A percentile compares a stretch with the other conserved stretches of the same genome.
phyloP scores from a whole-genome alignment of 2,888 invertebrate genomes.

The Noctua janthina region DNA sequence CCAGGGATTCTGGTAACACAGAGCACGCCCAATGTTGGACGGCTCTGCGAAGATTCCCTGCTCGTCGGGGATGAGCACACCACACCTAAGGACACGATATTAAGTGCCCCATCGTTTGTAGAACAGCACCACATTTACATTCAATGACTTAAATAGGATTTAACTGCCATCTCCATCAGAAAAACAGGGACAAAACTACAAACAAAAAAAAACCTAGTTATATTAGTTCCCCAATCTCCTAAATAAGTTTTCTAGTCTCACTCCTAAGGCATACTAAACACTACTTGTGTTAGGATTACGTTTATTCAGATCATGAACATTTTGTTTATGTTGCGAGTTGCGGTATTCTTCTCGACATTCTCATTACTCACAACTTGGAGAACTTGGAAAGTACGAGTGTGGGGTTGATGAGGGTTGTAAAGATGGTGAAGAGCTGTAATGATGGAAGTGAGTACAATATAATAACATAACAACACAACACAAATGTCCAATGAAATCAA shows the following conservation, averaged over 20 bases:
- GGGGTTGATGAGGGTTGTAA: constrained; percentile 4
- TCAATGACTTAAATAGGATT: no score
- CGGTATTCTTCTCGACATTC: constrained; percentile 55
- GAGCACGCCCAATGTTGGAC: no score
- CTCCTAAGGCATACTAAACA: constrained; percentile 18
- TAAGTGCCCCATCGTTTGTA: no score
- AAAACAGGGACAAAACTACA: background rate
- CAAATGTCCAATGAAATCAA: background rate
- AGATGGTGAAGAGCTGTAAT: background rate
- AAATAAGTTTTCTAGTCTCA: constrained; percentile 7
- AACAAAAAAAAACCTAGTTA: background rate
- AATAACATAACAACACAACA: background rate
- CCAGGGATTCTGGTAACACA: no score
- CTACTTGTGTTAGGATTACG: constrained; percentile 21
- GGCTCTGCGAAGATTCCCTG: no score
- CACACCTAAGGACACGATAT: no score
- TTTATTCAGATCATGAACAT: constrained; percentile 62
- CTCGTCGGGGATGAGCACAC: no score
- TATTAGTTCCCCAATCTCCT: background rate
- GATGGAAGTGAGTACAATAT: background rate
- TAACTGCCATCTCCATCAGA: no score
- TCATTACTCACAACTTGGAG: constrained; percentile 60
- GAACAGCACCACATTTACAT: no score
- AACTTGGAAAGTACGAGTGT: constrained; percentile 10
- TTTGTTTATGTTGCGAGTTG: constrained; percentile 59